Evolutionary conservation across 2,797 vertebrate genomes (phyloP).

Genomic region (Etheostoma nigrum): DNA sequence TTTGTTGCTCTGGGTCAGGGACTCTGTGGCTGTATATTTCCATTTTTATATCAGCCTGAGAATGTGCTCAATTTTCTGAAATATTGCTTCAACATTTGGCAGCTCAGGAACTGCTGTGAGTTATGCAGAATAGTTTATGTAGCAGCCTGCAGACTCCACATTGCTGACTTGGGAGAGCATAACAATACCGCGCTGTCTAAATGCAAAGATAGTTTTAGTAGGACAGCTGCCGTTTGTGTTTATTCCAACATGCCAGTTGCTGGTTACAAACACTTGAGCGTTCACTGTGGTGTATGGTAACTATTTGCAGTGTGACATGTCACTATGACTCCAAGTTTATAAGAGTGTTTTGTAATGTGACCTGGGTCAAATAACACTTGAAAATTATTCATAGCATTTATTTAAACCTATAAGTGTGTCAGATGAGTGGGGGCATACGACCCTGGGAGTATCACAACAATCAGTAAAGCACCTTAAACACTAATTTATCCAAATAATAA

Average conservation of each 20-base stretch:
- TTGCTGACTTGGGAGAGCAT: slow-evolving; percentile 62
- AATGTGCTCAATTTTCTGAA: slow-evolving; percentile 27
- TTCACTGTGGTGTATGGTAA: slow-evolving; percentile 57
- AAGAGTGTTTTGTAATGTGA: slow-evolving; percentile 58
- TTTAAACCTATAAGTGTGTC: slow-evolving; percentile 5
- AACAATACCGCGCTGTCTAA: slow-evolving; percentile 78
- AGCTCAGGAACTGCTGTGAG: slow-evolving; percentile 32
- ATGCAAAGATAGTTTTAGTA: slow-evolving; percentile 60
- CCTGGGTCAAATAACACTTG: slow-evolving; percentile 36
- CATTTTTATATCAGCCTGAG: slow-evolving; percentile 22
- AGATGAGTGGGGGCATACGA: slow-evolving; percentile 2
- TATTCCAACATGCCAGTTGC: slow-evolving; percentile 70
- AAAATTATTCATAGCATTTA: slow-evolving; percentile 32
- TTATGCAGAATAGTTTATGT: slow-evolving; percentile 34
- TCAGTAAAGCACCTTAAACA: not conserved
- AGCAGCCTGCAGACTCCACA: slow-evolving; percentile 50
- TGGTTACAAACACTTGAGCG: slow-evolving; percentile 63
- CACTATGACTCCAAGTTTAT: slow-evolving; percentile 50
- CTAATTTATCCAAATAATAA: too few relatives aligned
- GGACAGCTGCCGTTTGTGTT: slow-evolving; percentile 78
- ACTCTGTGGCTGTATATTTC: slow-evolving; percentile 13
- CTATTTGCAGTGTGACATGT: slow-evolving; percentile 62
- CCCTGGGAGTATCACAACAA: not conserved
- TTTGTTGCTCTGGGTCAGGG: not conserved
- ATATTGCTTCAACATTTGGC: slow-evolving; percentile 10